Base-by-base conservation (phyloP, 92 coral and sea anemone genomes). In the Blastomussa wellsi region DNA sequence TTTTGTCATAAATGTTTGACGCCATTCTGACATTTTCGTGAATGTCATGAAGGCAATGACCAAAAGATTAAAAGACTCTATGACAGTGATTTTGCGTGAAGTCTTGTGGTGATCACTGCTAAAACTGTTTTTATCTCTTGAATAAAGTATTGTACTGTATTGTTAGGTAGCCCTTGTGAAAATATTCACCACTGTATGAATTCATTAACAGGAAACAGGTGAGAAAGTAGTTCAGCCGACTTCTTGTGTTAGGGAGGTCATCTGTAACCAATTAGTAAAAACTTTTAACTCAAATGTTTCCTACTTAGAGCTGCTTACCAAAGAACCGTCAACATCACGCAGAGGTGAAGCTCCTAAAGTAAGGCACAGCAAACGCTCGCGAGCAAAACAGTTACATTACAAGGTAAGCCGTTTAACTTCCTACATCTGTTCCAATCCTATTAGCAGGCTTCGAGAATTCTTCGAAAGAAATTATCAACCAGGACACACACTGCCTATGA, bases 221-320 rank as follows among this genome's bases (percentile, higher is more conserved):
- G 87, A 29, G 80, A 32, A 73, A 53, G 78, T 49, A 68, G 57
- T 48, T 81, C 49, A 81, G 44, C 77, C 73, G 72, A 73, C 86
- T 28, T 83, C 59, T 41, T 75, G 80, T 44, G 80, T 41, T 72
- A 55, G 73, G 74, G 80, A 83, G 80, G 79, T 83, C 74, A 83
- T 83, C 74, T 83, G 87, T 13, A 59, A 74, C 81, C 32, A 72
- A 73, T 82, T 74, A 74, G 36, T 12, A 42, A 47, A 48, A 39
- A 70, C 75, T 70, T 83, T 74, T 29, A 83, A 52, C 72, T 78
- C 82, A 79, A 60, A 42, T 19, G 57, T 60, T 83, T 74, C 55
- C 72, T 73, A 60, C 64, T 74, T 20, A 74, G 62, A 38, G 73
- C 42, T 38, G 66, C 80, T 24, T 39, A 12, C 62, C 10, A 29